Conservation (phyloP, 2,888 invertebrate species). For the Cephus runcator region DNA sequence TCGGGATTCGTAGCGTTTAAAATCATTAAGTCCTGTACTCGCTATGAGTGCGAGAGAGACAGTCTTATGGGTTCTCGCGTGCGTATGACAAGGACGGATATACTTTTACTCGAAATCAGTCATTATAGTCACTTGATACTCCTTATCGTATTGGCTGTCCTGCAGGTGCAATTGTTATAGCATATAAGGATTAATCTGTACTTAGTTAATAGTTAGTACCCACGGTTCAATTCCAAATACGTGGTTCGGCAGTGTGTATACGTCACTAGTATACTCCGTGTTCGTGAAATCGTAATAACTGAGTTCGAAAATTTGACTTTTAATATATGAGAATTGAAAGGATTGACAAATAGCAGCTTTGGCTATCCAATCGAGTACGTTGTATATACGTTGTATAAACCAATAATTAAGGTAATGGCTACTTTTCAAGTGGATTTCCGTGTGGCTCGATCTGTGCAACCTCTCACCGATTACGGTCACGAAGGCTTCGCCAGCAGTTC, state of each 20-base stretch:
- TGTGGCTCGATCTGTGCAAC: conserved; percentile 53
- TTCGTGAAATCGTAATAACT: neutral
- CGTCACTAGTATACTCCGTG: neutral
- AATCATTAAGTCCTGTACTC: no score
- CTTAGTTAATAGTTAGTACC: neutral
- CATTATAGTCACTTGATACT: no score
- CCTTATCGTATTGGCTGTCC: no score
- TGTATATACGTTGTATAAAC: conserved; percentile 35
- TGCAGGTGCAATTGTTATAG: no score
- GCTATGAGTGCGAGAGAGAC: no score
- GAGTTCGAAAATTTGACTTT: neutral
- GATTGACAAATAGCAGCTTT: neutral
- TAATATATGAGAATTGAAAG: neutral
- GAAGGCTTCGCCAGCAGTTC: conserved; percentile 36
- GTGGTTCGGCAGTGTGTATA: neutral
- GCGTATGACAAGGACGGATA: no score
- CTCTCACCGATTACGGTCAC: conserved; percentile 57
- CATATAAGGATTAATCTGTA: neutral
- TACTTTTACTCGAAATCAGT: no score
- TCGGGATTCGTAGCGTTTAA: no score
- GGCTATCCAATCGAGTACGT: neutral
- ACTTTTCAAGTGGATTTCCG: conserved; percentile 64
- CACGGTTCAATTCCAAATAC: neutral
- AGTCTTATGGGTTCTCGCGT: no score
- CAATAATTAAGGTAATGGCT: conserved; percentile 64